A percentile compares a stretch with the other conserved stretches of the same genome.
Conservation (phyloP, 2,113 vertebrate genomes). For the Paratilapia polleni region DNA sequence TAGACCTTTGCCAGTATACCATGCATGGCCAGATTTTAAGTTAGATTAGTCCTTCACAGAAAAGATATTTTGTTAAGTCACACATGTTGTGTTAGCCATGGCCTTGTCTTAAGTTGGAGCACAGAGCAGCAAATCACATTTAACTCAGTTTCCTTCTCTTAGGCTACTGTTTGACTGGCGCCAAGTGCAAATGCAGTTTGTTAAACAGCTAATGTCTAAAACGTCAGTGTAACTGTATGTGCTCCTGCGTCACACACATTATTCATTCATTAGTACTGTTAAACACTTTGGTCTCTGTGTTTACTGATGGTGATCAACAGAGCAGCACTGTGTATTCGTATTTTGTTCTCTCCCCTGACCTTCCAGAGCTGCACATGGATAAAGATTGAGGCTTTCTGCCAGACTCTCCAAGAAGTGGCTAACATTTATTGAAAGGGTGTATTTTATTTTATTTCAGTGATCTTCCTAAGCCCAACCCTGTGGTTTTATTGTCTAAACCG, state of each 20-base stretch:
- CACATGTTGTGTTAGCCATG: constrained; percentile 43
- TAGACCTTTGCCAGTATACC: neutral
- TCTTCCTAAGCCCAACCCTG: neutral
- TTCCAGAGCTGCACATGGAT: constrained; percentile 45
- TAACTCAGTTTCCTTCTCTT: constrained; percentile 23
- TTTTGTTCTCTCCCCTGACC: constrained; percentile 63
- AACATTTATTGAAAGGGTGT: neutral
- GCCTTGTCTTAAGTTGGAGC: constrained; percentile 10
- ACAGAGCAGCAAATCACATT: constrained; percentile 8
- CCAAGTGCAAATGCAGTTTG: constrained; percentile 69
- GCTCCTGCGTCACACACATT: constrained; percentile 57
- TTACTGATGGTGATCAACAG: constrained; percentile 55
- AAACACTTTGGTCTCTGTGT: constrained; percentile 67
- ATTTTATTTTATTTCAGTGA: neutral
- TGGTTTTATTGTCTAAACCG: neutral
- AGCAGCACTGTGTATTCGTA: constrained; percentile 51
- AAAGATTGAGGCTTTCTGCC: neutral
- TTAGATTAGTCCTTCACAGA: constrained; percentile 9
- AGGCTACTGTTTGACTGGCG: constrained; percentile 54
- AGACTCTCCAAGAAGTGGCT: neutral
- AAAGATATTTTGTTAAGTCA: constrained; percentile 53
- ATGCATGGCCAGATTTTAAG: constrained; percentile 17
- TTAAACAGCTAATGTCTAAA: constrained; percentile 55
- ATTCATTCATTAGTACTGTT: constrained; percentile 67
- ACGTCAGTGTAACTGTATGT: constrained; percentile 37